Evolutionary conservation across 2,888 invertebrate species (phyloP), one percentile per base, ranked within the genome.

Genomic region (Agrilus mali): DNA sequence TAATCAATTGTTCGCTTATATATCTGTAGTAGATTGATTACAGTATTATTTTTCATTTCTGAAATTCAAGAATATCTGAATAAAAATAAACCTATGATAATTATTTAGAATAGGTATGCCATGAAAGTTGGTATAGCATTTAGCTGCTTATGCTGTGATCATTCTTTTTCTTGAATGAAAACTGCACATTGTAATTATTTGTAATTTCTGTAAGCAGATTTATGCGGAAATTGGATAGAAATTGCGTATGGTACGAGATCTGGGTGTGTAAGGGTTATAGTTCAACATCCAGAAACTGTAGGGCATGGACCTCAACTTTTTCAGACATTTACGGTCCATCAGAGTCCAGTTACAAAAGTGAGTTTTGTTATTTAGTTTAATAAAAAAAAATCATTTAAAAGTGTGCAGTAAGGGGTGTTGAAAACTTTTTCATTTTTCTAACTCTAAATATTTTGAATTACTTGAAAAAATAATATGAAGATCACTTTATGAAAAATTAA

Each of bases 201-300:
- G 8, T 27, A 10, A 27, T 27, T 10, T 27, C 27, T 27, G 27
- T 10, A 55, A 55, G 35, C 62, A 92, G 94, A 89, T 74, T 73
- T 94, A 45, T 93, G 93, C 68, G 96, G 96, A 36, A 97, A 97
- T 68, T 97, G 97, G 96, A 95, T 98, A 59, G 98, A 98, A 71
- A 97, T 98, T 57, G 98, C 97, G 0, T 98, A 98, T 65, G 98
- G 97, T 3, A 98, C 97, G 0, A 83, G 86, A 52, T 88, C 87
- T 14, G 97, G 97, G 2, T 89, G 89, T 0, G 96, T 98, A 14
- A 76, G 96, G 27, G 94, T 98, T 1, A 96, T 98, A 46, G 96
- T 97, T 0, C 97, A 97, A 59, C 97, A 98, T 68, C 97, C 97
- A 2, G 97, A 98, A 70, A 97, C 97, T 0, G 95, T 96, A 2